Percentiles rank a stretch among this genome's conserved stretches.
Conservation (phyloP, 2,888 invertebrate genomes). For the Hipparchia sbordonii region DNA sequence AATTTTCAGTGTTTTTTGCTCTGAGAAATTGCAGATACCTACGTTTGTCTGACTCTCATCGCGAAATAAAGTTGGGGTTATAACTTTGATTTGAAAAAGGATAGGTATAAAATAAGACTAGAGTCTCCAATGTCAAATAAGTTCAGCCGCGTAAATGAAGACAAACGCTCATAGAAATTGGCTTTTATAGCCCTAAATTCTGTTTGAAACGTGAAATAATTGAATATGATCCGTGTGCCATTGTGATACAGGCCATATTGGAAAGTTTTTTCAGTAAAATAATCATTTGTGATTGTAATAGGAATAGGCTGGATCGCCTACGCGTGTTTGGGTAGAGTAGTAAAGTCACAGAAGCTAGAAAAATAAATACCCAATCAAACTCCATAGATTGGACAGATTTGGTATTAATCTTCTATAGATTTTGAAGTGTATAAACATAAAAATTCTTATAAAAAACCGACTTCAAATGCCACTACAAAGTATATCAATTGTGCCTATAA, state of each 20-base stretch:
- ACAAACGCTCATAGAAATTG: conserved; percentile 39
- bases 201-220: neutral
- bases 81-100: too few species aligned
- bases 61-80: too few species aligned
- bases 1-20: too few species aligned
- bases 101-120: neutral
- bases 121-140: conserved; percentile 13
- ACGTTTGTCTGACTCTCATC: too few species aligned
- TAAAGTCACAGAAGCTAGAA: conserved; percentile 9
- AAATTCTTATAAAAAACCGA: too few species aligned
- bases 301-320: conserved; percentile 29
- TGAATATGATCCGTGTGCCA: conserved; percentile 9
- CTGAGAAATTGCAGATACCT: too few species aligned
- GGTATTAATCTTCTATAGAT: too few species aligned
- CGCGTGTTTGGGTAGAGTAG: conserved; percentile 25
- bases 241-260: conserved; percentile 24
- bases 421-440: too few species aligned
- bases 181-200: conserved; percentile 39
- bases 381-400: too few species aligned
- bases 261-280: neutral
- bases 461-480: too few species aligned
- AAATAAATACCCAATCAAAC: neutral
- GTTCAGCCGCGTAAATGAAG: conserved; percentile 40
- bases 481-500: too few species aligned
- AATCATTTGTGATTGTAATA: conserved; percentile 25